Conservation (phyloP, 1,140 invertebrate genomes). For the Ericerus pela region DNA sequence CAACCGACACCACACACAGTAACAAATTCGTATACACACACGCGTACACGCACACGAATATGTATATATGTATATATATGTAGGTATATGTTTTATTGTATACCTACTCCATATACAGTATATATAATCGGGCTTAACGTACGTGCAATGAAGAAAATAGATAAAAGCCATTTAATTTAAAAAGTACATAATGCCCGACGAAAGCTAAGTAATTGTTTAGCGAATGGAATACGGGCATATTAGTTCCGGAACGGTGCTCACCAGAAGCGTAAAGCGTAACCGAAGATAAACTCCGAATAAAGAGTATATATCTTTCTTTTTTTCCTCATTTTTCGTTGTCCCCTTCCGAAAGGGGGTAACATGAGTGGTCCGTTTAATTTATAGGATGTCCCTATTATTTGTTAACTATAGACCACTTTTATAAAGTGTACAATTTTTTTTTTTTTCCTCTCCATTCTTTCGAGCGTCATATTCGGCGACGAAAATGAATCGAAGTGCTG, state of each 20-base stretch:
- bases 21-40: no score
- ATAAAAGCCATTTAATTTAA: conserved; percentile 12
- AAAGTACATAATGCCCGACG: conserved; percentile 10
- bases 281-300: conserved; percentile 12
- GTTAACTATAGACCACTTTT: conserved; percentile 12
- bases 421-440: no score
- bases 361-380: conserved; percentile 4
- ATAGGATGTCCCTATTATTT: conserved; percentile 11
- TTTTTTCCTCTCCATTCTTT: no score
- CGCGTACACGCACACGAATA: no score
- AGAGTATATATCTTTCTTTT: conserved; percentile 11
- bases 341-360: no score
- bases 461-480: conserved; percentile 2
- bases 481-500: conserved; percentile 4
- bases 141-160: not conserved
- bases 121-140: no score
- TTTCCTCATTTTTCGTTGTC: no score
- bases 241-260: conserved; percentile 8
- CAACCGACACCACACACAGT: no score
- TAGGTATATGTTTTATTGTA: no score
- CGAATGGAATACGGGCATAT: conserved; percentile 11
- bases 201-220: conserved; percentile 12
- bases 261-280: conserved; percentile 10
- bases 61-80: no score
- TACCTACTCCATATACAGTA: no score